Evolutionary conservation across 2,888 invertebrate genomes (phyloP).

Genomic region (Dasysyrphus tricinctus): DNA sequence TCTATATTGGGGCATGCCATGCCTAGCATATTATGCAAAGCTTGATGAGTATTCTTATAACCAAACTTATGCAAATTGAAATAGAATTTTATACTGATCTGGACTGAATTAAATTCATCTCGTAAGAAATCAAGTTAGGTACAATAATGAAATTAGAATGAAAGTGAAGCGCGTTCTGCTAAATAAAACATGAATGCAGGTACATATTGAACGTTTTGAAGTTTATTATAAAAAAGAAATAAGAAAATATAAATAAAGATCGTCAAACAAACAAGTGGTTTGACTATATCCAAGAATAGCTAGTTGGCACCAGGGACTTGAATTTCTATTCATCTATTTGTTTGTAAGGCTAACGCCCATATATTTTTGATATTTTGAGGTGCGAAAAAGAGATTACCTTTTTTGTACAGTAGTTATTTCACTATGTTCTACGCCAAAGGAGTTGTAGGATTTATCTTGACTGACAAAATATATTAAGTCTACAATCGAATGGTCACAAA

Average conservation of each 20-base stretch:
- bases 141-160: not conserved
- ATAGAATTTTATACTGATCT: not conserved
- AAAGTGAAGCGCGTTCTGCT: not conserved
- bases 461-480: too few relatives aligned
- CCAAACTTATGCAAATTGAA: slow-evolving; percentile 60
- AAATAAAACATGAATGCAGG: not conserved
- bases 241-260: not conserved
- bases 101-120: not conserved
- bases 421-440: not conserved
- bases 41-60: slow-evolving; percentile 27
- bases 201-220: not conserved
- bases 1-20: slow-evolving; percentile 57
- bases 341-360: slow-evolving; percentile 24
- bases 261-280: slow-evolving; percentile 13
- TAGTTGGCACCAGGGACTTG: not conserved
- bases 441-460: too few relatives aligned
- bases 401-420: not conserved
- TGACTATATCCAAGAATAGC: not conserved
- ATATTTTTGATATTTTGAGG: not conserved
- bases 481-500: too few relatives aligned
- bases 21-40: slow-evolving; percentile 68
- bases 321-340: not conserved
- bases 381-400: not conserved
- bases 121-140: too few relatives aligned
- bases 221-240: not conserved